Conservation (phyloP, 2,113 vertebrate genomes). For the Heloderma charlesbogerti region DNA sequence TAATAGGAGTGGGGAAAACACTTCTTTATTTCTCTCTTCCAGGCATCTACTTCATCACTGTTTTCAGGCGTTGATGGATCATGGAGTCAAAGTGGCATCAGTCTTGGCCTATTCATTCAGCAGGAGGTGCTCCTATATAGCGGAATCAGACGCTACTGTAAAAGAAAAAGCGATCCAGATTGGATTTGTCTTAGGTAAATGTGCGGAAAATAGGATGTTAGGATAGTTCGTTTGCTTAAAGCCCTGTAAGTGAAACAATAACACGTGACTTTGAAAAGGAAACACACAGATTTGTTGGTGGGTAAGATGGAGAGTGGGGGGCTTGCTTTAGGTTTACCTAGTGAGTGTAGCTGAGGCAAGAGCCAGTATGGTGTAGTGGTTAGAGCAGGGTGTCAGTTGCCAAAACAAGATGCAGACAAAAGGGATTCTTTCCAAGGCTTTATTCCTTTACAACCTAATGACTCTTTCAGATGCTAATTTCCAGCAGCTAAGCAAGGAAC, state of each 20-base stretch:
- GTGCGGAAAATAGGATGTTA: neutral
- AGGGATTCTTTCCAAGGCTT: too few relatives aligned
- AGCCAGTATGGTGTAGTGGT: too few relatives aligned
- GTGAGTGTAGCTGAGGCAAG: neutral
- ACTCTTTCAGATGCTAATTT: too few relatives aligned
- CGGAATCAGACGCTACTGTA: conserved; percentile 93
- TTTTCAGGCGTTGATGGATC: conserved; percentile 98
- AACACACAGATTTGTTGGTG: neutral
- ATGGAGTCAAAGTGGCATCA: conserved; percentile 97
- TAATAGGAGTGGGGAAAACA: neutral
- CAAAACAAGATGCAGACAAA: too few relatives aligned
- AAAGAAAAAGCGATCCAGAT: conserved; percentile 99
- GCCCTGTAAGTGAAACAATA: too few relatives aligned
- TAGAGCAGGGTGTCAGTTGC: too few relatives aligned
- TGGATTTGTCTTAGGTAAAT: conserved; percentile 94
- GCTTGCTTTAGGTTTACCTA: neutral
- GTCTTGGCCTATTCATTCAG: conserved; percentile 98
- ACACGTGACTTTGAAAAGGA: too few relatives aligned
- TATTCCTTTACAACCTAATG: too few relatives aligned
- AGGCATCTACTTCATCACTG: conserved; percentile 99
- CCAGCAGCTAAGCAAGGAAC: too few relatives aligned
- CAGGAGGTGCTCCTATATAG: conserved; percentile 95
- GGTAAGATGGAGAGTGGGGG: neutral
- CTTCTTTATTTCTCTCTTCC: conserved; percentile 54
- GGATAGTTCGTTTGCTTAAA: neutral